A percentile compares a stretch with the other conserved stretches of the same genome.
These are phyloP conservation scores for Neotoma lepida DNA, from an alignment of 2,113 vertebrate genomes.

Conservation along the genomic window DNA sequence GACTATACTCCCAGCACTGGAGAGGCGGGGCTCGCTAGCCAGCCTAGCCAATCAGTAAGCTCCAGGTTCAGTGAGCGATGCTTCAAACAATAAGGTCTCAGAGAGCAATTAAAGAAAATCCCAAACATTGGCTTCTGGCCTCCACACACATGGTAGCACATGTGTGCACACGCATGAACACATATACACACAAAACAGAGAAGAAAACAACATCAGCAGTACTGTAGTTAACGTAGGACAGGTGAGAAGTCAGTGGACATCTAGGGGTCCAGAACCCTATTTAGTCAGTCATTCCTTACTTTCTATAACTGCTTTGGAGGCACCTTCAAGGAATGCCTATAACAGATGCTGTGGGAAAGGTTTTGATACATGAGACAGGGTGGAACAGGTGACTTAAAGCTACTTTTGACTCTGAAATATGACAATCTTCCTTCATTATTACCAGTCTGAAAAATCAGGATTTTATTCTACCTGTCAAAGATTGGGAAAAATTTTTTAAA, in stretches of 20 bases:
- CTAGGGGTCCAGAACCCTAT: not conserved
- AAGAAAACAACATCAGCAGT: not conserved
- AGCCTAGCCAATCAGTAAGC: not conserved
- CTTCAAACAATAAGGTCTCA: not conserved
- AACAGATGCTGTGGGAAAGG: not conserved
- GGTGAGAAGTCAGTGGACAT: not conserved
- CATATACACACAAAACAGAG: not conserved
- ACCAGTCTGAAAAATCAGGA: constrained; percentile 34
- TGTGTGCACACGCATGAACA: not conserved
- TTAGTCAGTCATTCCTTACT: not conserved
- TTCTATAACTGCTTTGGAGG: not conserved
- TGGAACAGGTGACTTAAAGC: constrained; percentile 7
- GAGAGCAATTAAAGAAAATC: not conserved
- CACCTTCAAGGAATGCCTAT: not conserved
- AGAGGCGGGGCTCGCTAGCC: not conserved
- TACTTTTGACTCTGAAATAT: constrained; percentile 38
- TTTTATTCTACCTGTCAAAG: constrained; percentile 39
- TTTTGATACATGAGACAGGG: not conserved
- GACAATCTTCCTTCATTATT: not conserved
- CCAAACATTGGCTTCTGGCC: not conserved
- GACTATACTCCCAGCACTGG: not conserved
- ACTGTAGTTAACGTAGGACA: not conserved
- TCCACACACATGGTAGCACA: not conserved
- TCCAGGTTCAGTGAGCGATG: not conserved
- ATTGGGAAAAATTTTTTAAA: not conserved